These are phyloP conservation scores for Yasuhikotakia modesta DNA, from an alignment of 2,797 vertebrate genomes.

Conservation along the genomic window DNA sequence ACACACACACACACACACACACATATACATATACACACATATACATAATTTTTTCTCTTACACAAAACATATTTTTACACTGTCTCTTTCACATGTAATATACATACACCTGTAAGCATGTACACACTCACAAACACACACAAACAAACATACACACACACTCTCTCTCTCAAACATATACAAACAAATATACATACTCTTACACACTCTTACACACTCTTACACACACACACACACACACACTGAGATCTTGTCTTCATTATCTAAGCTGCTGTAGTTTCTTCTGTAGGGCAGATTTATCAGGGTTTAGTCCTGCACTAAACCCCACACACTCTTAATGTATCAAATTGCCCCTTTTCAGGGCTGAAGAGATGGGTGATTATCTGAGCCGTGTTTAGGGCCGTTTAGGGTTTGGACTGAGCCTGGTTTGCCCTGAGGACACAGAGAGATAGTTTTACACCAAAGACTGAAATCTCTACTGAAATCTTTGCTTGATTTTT, in stretches of 20 bases:
- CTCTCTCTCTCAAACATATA: no score
- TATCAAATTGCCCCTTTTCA: conserved; percentile 68
- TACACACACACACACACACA: conserved; percentile 53
- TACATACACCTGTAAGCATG: no score
- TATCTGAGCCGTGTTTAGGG: conserved; percentile 67
- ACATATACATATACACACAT: no score
- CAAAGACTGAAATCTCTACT: conserved; percentile 11
- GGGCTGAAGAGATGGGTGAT: conserved; percentile 70
- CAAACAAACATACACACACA: no score
- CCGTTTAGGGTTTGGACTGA: conserved; percentile 21
- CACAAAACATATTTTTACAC: no score
- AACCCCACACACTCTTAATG: conserved; percentile 64
- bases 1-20: not conserved
- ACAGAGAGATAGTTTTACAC: conserved; percentile 33
- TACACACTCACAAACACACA: no score
- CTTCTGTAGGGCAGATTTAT: conserved; percentile 66
- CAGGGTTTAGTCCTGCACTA: conserved; percentile 67
- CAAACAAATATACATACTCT: no score
- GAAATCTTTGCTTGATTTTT: not conserved
- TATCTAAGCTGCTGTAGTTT: conserved; percentile 65
- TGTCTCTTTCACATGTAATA: no score
- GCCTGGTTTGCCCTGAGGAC: conserved; percentile 7
- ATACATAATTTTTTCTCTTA: no score
- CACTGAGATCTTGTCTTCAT: conserved; percentile 55
- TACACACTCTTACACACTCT: no score